Evolutionary conservation across 2,888 invertebrate species (phyloP), one percentile per base, ranked within the genome.

Genomic region (Ptychoptera contaminata): DNA sequence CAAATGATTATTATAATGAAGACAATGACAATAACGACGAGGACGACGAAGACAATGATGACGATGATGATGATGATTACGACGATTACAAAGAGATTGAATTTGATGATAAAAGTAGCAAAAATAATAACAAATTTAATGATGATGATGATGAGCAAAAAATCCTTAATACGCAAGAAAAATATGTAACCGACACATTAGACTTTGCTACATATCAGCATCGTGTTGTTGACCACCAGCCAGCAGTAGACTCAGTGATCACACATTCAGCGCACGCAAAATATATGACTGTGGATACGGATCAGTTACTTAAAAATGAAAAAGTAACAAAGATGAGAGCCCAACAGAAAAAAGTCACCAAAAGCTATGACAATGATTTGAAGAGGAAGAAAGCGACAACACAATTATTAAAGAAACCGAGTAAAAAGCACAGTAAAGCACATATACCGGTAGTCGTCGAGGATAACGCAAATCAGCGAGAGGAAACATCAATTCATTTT

Each of bases 151-250:
- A 0, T 60, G 64, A 52, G 67, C 63, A 51, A 53, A 57, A 12
- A 68, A 68, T 52, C 56, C 56, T 45, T 62, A 65, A 50, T 65
- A 65, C 49, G 50, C 45, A 0, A 66, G 62, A 49, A 36, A 36
- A 37, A 46, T 58, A 2, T 67, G 65, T 51, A 68, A 68, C 38
- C 35, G 14, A 40, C 37, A 11, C 23, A 23, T 7, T 23, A 23
- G 23, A 23, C 23, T 23, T 23, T 23, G 23, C 23, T 7, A 23
- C 23, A 23, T 23, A 23, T 23, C 23, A 23, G 23, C 23, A 23
- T 23, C 23, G 23, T 23, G 23, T 23, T 23, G 23, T 23, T 7
- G 23, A 23, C 3, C 23, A 23, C 4, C 23, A 23, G 23, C 23
- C 23, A 23, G 23, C 7, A 23, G 7, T 23, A 5, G 23, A 23